Conservation (phyloP, 2,113 vertebrate species). For the Salminus brasiliensis region DNA sequence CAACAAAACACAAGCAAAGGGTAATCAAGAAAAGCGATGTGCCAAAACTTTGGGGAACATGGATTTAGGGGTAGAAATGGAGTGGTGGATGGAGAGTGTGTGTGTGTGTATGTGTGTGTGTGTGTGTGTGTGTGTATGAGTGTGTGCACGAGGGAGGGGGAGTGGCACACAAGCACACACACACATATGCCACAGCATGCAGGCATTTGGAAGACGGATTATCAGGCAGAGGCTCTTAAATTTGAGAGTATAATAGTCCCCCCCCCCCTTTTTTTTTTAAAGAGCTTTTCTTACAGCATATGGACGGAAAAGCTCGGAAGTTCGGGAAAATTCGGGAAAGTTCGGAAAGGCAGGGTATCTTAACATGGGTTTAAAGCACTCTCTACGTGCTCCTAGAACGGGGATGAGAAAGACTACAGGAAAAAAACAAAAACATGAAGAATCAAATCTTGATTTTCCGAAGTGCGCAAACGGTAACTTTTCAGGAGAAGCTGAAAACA, state of each 20-base stretch:
- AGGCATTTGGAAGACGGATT: neutral
- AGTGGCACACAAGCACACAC: neutral
- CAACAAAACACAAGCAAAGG: constrained; percentile 70
- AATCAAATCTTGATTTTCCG: too few species aligned
- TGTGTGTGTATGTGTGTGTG: too few species aligned
- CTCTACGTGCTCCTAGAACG: too few species aligned
- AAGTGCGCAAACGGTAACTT: too few species aligned
- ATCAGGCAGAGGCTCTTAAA: neutral
- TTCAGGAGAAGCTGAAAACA: too few species aligned
- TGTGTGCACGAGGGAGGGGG: neutral
- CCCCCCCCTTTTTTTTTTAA: neutral
- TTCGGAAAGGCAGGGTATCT: too few species aligned
- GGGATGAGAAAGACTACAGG: too few species aligned
- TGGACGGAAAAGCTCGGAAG: too few species aligned
- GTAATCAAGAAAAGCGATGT: constrained; percentile 57
- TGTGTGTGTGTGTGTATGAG: neutral
- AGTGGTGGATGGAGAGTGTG: neutral
- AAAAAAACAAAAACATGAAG: too few species aligned
- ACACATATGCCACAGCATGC: neutral
- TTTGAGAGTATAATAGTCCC: neutral
- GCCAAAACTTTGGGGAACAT: constrained; percentile 33
- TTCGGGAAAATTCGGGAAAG: too few species aligned
- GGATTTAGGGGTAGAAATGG: constrained; percentile 29
- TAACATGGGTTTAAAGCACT: too few species aligned
- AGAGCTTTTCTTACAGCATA: too few species aligned